A percentile compares a stretch with the other conserved stretches of the same genome.
These are phyloP conservation scores for Hipparchia sbordonii DNA, from an alignment of 2,888 invertebrate species.

Conservation along the genomic window DNA sequence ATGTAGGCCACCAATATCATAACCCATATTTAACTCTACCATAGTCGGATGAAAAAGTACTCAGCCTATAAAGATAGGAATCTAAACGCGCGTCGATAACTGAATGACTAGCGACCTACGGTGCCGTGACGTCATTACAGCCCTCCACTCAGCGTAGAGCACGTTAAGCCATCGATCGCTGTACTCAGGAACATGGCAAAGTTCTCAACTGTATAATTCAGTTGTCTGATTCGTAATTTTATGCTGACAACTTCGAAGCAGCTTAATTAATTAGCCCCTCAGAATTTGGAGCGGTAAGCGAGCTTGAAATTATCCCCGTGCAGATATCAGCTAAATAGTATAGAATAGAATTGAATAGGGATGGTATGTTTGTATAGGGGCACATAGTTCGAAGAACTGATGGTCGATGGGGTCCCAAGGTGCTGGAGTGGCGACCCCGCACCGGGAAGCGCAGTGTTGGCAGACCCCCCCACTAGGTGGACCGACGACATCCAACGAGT, in stretches of 20 bases:
- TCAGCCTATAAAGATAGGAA: background rate
- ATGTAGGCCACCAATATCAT: background rate
- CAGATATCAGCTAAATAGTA: too few relatives aligned
- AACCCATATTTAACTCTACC: background rate
- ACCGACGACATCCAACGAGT: too few relatives aligned
- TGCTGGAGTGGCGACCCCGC: too few relatives aligned
- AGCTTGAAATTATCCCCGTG: too few relatives aligned
- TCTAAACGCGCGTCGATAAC: constrained; percentile 10
- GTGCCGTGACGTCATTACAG: constrained; percentile 13
- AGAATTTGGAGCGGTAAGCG: too few relatives aligned
- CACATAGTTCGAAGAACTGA: too few relatives aligned
- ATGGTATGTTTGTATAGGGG: too few relatives aligned
- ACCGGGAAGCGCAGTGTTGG: too few relatives aligned
- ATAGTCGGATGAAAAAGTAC: background rate
- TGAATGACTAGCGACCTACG: constrained; percentile 14
- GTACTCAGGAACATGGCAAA: constrained; percentile 9
- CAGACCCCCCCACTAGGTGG: too few relatives aligned
- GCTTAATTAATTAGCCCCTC: background rate
- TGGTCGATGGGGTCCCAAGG: too few relatives aligned
- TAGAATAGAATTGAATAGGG: too few relatives aligned
- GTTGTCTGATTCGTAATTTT: constrained; percentile 5
- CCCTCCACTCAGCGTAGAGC: constrained; percentile 12
- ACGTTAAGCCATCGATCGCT: constrained; percentile 17
- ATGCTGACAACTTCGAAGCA: background rate
- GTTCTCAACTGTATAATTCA: constrained; percentile 5